phyloP scores from a whole-genome alignment of 2,888 invertebrate genomes.

The Agrotis clavis region DNA sequence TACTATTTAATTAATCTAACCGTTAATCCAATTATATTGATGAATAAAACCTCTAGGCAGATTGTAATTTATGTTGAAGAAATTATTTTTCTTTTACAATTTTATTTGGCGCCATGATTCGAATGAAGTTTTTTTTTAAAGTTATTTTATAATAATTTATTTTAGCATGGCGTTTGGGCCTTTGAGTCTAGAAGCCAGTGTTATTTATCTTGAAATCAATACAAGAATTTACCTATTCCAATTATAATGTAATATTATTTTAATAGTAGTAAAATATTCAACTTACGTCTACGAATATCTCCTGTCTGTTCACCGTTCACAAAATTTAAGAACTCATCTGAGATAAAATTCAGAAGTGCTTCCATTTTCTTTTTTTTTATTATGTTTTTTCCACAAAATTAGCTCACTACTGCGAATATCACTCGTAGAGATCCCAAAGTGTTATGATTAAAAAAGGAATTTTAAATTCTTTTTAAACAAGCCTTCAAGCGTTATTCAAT shows the following conservation, averaged over 20 bases:
- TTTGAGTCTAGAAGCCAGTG: too few species aligned
- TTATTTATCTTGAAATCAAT: background rate
- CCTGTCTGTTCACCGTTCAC: slow-evolving; percentile 13
- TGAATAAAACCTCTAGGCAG: too few species aligned
- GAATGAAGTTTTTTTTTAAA: too few species aligned
- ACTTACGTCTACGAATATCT: slow-evolving; percentile 31
- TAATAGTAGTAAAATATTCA: background rate
- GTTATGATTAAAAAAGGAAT: slow-evolving; percentile 4
- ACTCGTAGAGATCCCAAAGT: slow-evolving; percentile 9
- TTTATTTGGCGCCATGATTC: too few species aligned
- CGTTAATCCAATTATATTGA: too few species aligned
- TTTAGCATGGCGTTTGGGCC: too few species aligned
- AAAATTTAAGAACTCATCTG: slow-evolving; percentile 16
- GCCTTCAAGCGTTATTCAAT: background rate
- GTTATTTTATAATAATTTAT: too few species aligned
- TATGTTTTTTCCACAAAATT: background rate
- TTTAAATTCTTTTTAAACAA: slow-evolving; percentile 3
- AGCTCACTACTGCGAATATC: background rate
- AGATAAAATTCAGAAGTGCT: slow-evolving; percentile 32
- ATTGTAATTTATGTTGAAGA: too few species aligned
- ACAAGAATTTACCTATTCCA: background rate
- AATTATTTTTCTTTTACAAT: too few species aligned
- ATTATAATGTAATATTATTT: background rate
- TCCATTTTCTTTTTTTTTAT: slow-evolving; percentile 34
- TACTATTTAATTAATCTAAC: too few species aligned